These are phyloP conservation scores for Lordiphosa andalusiaca DNA, from an alignment of 2,888 invertebrate genomes.

Conservation along the genomic window DNA sequence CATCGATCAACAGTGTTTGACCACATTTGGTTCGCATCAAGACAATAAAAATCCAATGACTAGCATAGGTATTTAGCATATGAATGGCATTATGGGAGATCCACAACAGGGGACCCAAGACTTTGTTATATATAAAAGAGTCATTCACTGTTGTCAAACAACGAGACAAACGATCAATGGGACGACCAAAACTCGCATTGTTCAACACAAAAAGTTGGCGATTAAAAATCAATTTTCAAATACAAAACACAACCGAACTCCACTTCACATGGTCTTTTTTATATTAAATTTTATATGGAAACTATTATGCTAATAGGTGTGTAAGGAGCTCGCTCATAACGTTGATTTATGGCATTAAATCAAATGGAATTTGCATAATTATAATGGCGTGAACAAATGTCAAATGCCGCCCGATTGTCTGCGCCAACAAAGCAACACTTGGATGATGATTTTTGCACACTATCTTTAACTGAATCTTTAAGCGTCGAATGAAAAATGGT, in stretches of 20 bases:
- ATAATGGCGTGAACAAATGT: conserved; percentile 41
- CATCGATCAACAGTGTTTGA: conserved; percentile 23
- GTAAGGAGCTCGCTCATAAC: conserved; percentile 36
- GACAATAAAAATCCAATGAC: conserved; percentile 2
- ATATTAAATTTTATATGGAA: conserved; percentile 1
- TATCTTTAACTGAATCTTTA: conserved; percentile 13
- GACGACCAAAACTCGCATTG: conserved; percentile 36
- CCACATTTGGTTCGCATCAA: conserved; percentile 10
- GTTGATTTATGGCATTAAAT: conserved; percentile 50
- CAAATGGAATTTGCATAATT: conserved; percentile 63
- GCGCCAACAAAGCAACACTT: conserved; percentile 10
- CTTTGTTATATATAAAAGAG: conserved; percentile 26
- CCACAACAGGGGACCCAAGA: conserved; percentile 1
- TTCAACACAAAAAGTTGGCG: conserved; percentile 44
- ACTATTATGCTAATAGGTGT: conserved; percentile 32
- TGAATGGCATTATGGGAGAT: conserved; percentile 28
- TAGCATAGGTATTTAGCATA: conserved; percentile 26
- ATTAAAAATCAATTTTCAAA: conserved; percentile 67
- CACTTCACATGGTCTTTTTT: too few species aligned
- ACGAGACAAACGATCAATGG: conserved; percentile 29
- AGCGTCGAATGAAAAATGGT: conserved; percentile 20
- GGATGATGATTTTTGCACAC: conserved; percentile 11
- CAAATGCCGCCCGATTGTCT: conserved; percentile 26
- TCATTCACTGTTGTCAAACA: conserved; percentile 34
- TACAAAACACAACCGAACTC: conserved; percentile 13